Evolutionary conservation across 1,140 invertebrate genomes (phyloP), one percentile per base, ranked within the genome.

Genomic region (Trinorchestia longiramus): DNA sequence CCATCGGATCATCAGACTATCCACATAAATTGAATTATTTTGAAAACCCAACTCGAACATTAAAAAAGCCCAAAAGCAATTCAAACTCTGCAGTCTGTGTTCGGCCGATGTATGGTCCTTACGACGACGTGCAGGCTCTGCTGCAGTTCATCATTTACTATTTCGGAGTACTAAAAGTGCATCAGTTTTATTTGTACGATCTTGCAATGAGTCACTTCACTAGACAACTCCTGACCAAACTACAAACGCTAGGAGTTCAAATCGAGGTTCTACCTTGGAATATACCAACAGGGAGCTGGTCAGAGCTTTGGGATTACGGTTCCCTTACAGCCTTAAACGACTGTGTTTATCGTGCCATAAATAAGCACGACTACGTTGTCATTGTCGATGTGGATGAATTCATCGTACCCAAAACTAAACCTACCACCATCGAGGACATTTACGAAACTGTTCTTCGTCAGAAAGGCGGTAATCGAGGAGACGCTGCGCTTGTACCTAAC

Each of bases 121-220:
- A 96, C 87, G 87, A 62, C 45, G 95, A 96, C 45, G 47, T 96
- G 23, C 41, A 41, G 36, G 57, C 57, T 6, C 95, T 96, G 1
- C 88, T 96, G 15, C 96, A 96, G 44, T 96, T 96, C 91, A 87
- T 96, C 15, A 42, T 95, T 19, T 96, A 96, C 95, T 96, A 96
- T 47, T 47, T 15, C 42, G 92, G 95, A 36, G 95, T 96, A 6
- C 44, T 96, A 0, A 43, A 88, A 0, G 77, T 96, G 19, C 87
- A 95, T 28, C 87, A 96, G 40, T 96, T 96, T 94, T 96, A 96
- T 28, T 96, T 96, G 43, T 96, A 96, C 87, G 96, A 96, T 19
- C 87, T 95, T 41, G 96, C 96, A 41, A 47, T 96, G n/a, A 77
- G 41, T 77, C 11, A 44, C 0, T 77, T 47, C 40, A 95, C 96